Conservation (phyloP, 2,113 vertebrate species). For the Corythaeola cristata region DNA sequence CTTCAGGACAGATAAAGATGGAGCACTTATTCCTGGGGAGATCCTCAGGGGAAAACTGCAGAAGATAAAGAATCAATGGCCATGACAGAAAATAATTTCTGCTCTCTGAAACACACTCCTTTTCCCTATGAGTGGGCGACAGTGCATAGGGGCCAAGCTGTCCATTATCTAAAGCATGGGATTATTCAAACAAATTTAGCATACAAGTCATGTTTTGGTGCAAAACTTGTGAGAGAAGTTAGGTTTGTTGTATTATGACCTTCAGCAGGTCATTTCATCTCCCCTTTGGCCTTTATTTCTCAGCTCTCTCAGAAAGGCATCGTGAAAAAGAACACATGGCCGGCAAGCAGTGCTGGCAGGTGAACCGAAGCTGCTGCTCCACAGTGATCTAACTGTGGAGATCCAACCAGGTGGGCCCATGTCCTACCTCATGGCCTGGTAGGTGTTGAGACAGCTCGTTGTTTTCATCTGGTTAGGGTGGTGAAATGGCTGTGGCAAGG, state of each 20-base stretch:
- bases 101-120: background rate
- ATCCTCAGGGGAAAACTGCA: background rate
- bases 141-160: background rate
- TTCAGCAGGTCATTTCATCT: background rate
- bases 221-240: background rate
- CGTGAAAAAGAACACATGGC: background rate
- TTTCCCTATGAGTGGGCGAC: background rate
- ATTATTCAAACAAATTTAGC: background rate
- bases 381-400: background rate
- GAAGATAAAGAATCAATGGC: background rate
- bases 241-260: background rate
- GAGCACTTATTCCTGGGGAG: background rate
- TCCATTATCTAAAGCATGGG: background rate
- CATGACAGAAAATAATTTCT: background rate
- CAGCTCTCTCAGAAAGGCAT: background rate
- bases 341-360: background rate
- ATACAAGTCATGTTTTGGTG: background rate
- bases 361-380: background rate
- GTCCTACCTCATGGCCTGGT: rapidly evolving
- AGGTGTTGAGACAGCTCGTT: background rate
- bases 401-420: background rate
- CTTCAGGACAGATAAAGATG: background rate
- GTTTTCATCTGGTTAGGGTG: rapidly evolving
- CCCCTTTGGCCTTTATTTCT: background rate
- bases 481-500: rapidly evolving